phyloP scores from a whole-genome alignment of 2,888 invertebrate species.

The Sphaerophoria taeniata region DNA sequence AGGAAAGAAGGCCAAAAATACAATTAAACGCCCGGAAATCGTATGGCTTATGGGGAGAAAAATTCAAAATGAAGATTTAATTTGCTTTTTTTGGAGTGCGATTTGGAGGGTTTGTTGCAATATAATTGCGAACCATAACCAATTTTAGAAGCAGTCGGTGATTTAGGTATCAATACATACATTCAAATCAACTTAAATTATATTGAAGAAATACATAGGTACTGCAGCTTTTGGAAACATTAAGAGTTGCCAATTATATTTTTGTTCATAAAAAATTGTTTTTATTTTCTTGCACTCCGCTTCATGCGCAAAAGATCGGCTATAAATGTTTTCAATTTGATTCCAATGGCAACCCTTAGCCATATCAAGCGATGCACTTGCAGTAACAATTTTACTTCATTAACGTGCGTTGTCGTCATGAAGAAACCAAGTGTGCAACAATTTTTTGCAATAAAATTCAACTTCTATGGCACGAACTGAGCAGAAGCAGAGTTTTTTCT shows the following conservation, averaged over 20 bases:
- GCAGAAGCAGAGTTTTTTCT: constrained; percentile 7
- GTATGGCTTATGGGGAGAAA: constrained; percentile 58
- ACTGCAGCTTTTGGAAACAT: background rate
- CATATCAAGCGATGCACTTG: constrained; percentile 43
- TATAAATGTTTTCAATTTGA: background rate
- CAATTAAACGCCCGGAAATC: constrained; percentile 62
- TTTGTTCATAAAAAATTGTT: too few relatives aligned
- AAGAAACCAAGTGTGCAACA: constrained; percentile 52
- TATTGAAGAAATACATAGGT: constrained; percentile 10
- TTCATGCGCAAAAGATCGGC: too few relatives aligned
- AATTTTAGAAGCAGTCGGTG: constrained; percentile 61
- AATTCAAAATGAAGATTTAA: constrained; percentile 64
- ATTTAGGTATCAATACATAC: constrained; percentile 3
- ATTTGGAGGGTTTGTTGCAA: constrained; percentile 26
- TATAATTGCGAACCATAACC: constrained; percentile 26
- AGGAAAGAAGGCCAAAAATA: constrained; percentile 3
- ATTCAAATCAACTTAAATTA: constrained; percentile 64
- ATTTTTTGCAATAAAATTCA: constrained; percentile 66
- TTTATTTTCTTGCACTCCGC: too few relatives aligned
- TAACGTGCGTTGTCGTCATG: constrained; percentile 21
- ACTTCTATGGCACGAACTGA: constrained; percentile 50
- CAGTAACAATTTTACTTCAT: constrained; percentile 31
- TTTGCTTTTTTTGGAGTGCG: constrained; percentile 29
- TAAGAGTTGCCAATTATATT: too few relatives aligned
- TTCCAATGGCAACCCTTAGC: constrained; percentile 24